Evolutionary conservation across 2,888 invertebrate species (phyloP), one percentile per base, ranked within the genome.

Genomic region (Xestoiulus laeticollis): DNA sequence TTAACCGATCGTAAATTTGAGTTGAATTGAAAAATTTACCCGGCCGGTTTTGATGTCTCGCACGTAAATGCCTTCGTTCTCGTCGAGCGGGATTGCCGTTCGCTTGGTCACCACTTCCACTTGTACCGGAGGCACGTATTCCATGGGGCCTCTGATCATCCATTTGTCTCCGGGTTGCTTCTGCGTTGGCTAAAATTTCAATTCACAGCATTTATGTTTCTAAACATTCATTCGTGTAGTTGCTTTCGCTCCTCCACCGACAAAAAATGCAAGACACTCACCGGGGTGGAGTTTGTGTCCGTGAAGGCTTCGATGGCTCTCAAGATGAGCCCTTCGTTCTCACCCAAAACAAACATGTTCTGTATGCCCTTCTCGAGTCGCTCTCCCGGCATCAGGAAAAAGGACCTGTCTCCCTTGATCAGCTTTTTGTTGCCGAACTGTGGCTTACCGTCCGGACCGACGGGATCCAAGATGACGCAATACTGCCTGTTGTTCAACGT

Each of bases 31-130:
- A n/a, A n/a, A n/a, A n/a, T n/a, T n/a, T n/a, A n/a, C 91, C 85
- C 90, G 88, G n/a, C 91, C 91, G 68, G 89, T 90, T 87, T 91
- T 93, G 87, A 92, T 91, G 90, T 93, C 92, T 30, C 93, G 89
- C 68, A 93, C 92, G 90, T 93, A 93, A 89, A 93, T 93, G 85
- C 93, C 93, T 90, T 93, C 93, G 90, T 93, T 93, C 89, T 93
- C 92, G 90, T 93, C 93, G 82, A 93, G 90, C 82, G 93, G 93
- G 48, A 93, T 93, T 30, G 93, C 92, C 48, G 91, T 90, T 86
- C 93, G 90, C 89, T 92, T 91, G 88, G 91, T 90, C 22, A 92
- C 91, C 16, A 93, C 92, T 89, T 93, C 93, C 8, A 93, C 92
- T 90, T 93, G 92, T 22, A 92, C 92, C 12, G 93, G 92, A 19